Conservation (phyloP, 92 coral and sea anemone species). For the Paragorgia papillata region DNA sequence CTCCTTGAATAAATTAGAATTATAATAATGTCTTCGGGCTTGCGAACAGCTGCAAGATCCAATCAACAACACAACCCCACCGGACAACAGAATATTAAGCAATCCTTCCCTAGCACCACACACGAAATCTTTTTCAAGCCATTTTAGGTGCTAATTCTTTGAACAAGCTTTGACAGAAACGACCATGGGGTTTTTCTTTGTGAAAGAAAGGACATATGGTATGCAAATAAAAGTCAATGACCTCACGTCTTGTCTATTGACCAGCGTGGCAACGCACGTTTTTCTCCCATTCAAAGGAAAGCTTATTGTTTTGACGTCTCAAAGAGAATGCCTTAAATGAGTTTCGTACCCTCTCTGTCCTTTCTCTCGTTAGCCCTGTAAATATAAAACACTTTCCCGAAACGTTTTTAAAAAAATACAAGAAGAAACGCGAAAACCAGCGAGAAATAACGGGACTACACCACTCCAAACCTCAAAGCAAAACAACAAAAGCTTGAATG, state of each 20-base stretch:
- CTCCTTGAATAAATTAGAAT: constrained; percentile 37
- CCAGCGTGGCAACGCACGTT: constrained; percentile 44
- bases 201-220: background rate
- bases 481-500: constrained; percentile 6
- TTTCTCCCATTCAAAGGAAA: constrained; percentile 9
- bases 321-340: constrained; percentile 17
- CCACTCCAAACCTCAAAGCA: background rate
- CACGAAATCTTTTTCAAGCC: background rate
- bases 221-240: background rate
- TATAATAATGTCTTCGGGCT: constrained; percentile 6
- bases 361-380: background rate
- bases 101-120: background rate
- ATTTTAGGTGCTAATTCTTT: background rate
- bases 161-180: background rate
- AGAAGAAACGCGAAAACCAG: background rate
- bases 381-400: background rate
- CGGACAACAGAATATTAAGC: background rate
- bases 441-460: background rate
- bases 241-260: background rate
- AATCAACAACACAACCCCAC: background rate
- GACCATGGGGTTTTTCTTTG: background rate
- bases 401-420: background rate
- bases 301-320: constrained; percentile 23
- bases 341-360: background rate
- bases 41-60: constrained; percentile 4